phyloP scores from a whole-genome alignment of 2,113 vertebrate genomes.

The Opisthocomus hoazin region DNA sequence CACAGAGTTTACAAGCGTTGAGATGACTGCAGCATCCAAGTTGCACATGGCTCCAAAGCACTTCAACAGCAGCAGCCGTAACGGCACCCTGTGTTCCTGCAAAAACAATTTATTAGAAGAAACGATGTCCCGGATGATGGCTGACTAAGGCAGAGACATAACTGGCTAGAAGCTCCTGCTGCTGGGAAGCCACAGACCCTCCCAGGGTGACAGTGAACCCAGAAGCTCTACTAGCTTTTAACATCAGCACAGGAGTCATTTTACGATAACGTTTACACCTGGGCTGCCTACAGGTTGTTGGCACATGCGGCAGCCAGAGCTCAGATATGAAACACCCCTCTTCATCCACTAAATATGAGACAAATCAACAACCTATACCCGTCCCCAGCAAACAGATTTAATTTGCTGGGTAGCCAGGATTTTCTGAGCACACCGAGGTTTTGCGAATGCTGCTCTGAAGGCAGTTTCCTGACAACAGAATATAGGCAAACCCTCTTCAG shows the following conservation, averaged over 20 bases:
- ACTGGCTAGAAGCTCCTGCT: neutral
- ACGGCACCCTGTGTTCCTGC: constrained; percentile 88
- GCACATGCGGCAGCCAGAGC: neutral
- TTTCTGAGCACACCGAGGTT: neutral
- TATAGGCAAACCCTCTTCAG: neutral
- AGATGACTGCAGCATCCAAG: constrained; percentile 89
- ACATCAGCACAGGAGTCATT: neutral
- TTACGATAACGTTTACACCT: rapidly evolving
- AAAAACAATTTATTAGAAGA: neutral
- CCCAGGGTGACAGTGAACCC: neutral
- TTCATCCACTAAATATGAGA: neutral
- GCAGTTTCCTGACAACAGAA: neutral
- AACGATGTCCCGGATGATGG: neutral
- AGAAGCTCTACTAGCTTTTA: neutral
- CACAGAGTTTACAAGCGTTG: constrained; percentile 90
- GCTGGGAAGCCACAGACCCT: neutral
- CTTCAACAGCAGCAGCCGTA: constrained; percentile 91
- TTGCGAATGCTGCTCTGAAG: neutral
- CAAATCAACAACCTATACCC: neutral
- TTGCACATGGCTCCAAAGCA: constrained; percentile 98
- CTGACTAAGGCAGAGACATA: neutral
- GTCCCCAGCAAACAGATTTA: neutral
- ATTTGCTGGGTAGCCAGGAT: neutral
- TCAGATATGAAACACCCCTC: neutral
- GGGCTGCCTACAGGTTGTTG: neutral